These are phyloP conservation scores for Xiphophorus birchmanni DNA, from an alignment of 2,797 vertebrate genomes.

Conservation along the genomic window DNA sequence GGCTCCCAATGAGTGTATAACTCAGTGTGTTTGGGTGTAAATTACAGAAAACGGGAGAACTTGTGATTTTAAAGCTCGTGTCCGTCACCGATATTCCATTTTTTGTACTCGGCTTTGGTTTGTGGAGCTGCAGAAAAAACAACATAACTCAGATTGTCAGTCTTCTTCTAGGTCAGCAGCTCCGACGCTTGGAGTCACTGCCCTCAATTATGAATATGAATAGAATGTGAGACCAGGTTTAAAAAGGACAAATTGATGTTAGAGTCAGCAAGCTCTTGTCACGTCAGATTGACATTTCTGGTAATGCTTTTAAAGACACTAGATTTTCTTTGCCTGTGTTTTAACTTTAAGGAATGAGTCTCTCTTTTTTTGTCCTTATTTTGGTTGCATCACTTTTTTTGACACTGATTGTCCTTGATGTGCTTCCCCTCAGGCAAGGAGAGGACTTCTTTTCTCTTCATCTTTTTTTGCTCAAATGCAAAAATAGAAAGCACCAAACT, in stretches of 20 bases:
- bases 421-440: conserved; percentile 63
- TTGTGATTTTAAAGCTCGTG: neutral
- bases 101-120: conserved; percentile 20
- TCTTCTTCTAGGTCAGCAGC: conserved; percentile 47
- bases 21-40: neutral
- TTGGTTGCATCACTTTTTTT: conserved; percentile 61
- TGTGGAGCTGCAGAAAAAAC: conserved; percentile 7
- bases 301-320: conserved; percentile 64
- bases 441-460: conserved; percentile 15
- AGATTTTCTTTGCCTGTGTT: conserved; percentile 41
- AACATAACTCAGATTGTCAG: conserved; percentile 23
- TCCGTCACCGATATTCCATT: neutral
- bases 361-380: conserved; percentile 46
- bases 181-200: conserved; percentile 31
- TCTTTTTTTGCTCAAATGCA: conserved; percentile 53
- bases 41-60: neutral
- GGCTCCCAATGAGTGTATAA: neutral
- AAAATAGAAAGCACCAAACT: conserved; percentile 58
- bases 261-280: conserved; percentile 27
- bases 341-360: conserved; percentile 36
- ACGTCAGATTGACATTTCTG: conserved; percentile 50
- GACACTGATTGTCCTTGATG: conserved; percentile 67
- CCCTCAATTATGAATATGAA: conserved; percentile 32
- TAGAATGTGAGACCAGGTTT: conserved; percentile 38
- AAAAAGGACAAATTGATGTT: conserved; percentile 36